Conservation (phyloP, 2,113 vertebrate species). For the Chunga burmeisteri region DNA sequence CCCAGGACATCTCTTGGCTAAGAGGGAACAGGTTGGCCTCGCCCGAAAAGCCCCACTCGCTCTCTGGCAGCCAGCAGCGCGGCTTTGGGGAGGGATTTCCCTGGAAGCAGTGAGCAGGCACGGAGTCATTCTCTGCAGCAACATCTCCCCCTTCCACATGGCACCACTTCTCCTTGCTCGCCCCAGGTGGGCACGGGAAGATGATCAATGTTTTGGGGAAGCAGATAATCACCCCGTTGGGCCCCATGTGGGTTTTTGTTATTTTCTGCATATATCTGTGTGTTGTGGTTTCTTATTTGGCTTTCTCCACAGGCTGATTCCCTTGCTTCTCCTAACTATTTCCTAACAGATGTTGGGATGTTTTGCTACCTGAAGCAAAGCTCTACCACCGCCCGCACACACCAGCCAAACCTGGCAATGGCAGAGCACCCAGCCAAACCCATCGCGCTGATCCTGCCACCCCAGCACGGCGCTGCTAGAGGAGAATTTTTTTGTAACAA, state of each 20-base stretch:
- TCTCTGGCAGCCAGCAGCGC: rapidly evolving
- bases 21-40: neutral
- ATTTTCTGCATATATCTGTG: rapidly evolving
- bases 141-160: rapidly evolving
- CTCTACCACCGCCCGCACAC: neutral
- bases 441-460: neutral
- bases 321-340: neutral
- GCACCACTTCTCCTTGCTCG: neutral
- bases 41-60: rapidly evolving
- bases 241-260: neutral
- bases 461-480: neutral
- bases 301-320: neutral
- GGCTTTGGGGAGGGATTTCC: neutral
- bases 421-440: neutral
- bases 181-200: neutral
- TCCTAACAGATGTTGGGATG: neutral
- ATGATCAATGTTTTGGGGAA: neutral
- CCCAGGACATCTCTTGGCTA: rapidly evolving
- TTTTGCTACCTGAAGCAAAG: constrained; percentile 7
- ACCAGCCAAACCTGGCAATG: neutral
- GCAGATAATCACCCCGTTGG: neutral
- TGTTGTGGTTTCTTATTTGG: neutral
- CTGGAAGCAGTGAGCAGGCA: neutral
- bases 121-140: neutral
- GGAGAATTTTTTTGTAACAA: neutral